Base-by-base conservation (phyloP, 1,140 invertebrate genomes). In the Drosophila subpulchrella region DNA sequence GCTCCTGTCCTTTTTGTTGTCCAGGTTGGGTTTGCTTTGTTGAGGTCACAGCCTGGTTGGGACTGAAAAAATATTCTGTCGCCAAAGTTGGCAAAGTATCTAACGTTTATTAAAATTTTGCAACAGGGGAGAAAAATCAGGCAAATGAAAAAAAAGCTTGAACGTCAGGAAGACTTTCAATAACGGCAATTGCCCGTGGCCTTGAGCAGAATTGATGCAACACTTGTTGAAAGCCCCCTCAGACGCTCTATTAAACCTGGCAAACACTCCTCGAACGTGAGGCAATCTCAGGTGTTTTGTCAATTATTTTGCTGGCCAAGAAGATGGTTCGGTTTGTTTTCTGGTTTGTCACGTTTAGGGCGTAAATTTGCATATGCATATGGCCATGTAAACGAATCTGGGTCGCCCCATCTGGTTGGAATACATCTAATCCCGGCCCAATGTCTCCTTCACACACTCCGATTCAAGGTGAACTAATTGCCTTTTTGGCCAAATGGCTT, bases 311-410 rank as follows among this genome's bases (percentile, higher is more conserved):
- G 36, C 30, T 36, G 61, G 20, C 30, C 61, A 63, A 65, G 38
- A 34, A 34, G 34, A n/a, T 34, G 20, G 41, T 48, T 34, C 36
- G 38, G 51, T 50, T 71, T 71, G 65, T 71, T 70, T 70, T 56
- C 50, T n/a, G 60, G 15, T 55, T 12, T 39, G 77, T 67, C 77
- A 80, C 70, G 70, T 80, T 56, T 46, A 6, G 24, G 15, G 39
- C 57, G 59, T 68, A 62, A 81, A 70, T 80, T 81, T 81, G 72
- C 78, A 81, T 77, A 59, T 39, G 11, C 34, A 20, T 20, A 20
- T 20, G 20, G 11, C 38, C 56, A 50, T 39, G 46, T 39, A 47
- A 48, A 20, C 17, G 36, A 55, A 46, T 56, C 32, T 32, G 24
- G 50, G 13, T 3, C 10, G 62, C 20, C 67, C 51, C 68, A 72